Evolutionary conservation across 1,140 invertebrate genomes (phyloP), one percentile per base, ranked within the genome.

Genomic region (Pseudachorutes palmiensis): DNA sequence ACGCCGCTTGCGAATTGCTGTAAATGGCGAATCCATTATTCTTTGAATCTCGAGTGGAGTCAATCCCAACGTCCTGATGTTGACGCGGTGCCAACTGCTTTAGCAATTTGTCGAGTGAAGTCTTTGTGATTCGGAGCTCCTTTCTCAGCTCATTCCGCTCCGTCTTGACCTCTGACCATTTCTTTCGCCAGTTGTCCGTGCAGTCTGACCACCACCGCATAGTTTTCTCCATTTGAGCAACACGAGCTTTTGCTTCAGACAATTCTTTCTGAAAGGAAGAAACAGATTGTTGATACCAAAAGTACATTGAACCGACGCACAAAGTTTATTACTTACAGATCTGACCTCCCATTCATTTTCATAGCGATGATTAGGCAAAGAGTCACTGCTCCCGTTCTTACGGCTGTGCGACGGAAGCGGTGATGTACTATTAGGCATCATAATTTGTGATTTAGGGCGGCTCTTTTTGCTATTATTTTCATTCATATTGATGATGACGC

Each of bases 201-300:
- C 90, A 92, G 73, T 91, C 89, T 0, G 88, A 90, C 94, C 94
- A 98, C 94, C 94, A 98, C 62, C 92, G 82, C 92, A 98, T 97
- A 0, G 95, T 98, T 80, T 98, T 98, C 77, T 98, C 94, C 94
- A 98, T 97, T 79, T 98, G 94, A 0, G 91, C 87, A 2, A 92
- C 92, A 65, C 94, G 79, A 1, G 92, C 91, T 69, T 91, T 81
- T 0, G 92, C 91, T 76, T 97, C 92, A 73, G 95, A 90, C 65
- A 97, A 78, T 77, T 97, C 93, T 67, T 90, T 79, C 76, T 90
- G 71, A 28, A 77, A 67, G 3, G 36, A 19, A 33, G 49, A 60
- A 49, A 55, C 31, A 61, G 24, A 65, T 41, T 32, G 30, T 22
- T 12, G 24, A 55, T 55, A 19, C 24, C 51, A 55, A 55, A 55